phyloP scores from a whole-genome alignment of 1,140 invertebrate genomes.

The Euborellia annulipes region DNA sequence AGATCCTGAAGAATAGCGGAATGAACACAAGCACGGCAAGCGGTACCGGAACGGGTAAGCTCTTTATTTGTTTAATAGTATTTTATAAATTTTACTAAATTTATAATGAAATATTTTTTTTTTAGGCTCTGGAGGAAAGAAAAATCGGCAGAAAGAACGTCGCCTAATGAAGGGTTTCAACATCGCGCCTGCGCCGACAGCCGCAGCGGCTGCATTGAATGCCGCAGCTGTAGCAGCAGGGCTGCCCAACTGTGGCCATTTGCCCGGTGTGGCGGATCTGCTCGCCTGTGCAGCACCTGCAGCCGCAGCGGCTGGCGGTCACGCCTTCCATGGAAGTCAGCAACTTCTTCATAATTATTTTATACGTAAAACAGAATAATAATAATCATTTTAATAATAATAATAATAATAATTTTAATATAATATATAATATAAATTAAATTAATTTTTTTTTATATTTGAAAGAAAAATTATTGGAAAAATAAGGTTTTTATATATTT shows the following conservation, averaged over 20 bases:
- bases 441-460: too few species aligned
- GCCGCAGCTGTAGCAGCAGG: neutral
- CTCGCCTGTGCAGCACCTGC: neutral
- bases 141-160: conserved; percentile 81
- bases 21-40: conserved; percentile 77
- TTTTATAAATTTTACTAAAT: neutral
- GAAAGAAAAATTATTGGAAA: too few species aligned
- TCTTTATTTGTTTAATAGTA: neutral
- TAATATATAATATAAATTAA: too few species aligned
- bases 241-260: neutral
- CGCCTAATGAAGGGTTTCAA: conserved; percentile 90
- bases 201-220: conserved; percentile 18
- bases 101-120: conserved; percentile 6
- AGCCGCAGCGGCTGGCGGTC: neutral
- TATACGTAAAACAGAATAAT: too few species aligned
- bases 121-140: conserved; percentile 73
- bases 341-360: too few species aligned
- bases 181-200: conserved; percentile 50
- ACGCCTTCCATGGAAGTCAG: too few species aligned
- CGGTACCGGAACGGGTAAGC: conserved; percentile 47
- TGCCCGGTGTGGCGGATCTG: neutral
- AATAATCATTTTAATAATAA: too few species aligned
- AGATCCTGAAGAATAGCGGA: conserved; percentile 84
- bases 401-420: too few species aligned
- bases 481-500: too few species aligned